Percentiles rank a stretch among this genome's conserved stretches.
phyloP scores from a whole-genome alignment of 2,113 vertebrate genomes.

The Anhinga rufa region DNA sequence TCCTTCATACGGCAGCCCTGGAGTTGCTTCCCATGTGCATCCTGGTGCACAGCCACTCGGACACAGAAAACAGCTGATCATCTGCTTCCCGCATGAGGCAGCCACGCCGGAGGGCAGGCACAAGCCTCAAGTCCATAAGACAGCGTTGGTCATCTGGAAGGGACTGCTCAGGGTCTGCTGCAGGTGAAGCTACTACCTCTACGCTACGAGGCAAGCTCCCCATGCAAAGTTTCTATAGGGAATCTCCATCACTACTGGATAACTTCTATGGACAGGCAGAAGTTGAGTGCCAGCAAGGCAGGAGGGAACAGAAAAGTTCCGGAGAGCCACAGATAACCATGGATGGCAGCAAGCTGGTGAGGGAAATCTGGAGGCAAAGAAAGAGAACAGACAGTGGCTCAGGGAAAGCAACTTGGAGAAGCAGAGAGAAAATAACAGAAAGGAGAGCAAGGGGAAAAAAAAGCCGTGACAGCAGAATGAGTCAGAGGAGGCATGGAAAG shows the following conservation, averaged over 20 bases:
- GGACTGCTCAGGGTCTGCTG: background rate
- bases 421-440: background rate
- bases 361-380: background rate
- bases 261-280: background rate
- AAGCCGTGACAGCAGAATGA: background rate
- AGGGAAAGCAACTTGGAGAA: background rate
- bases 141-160: background rate
- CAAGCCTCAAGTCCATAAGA: too few relatives aligned
- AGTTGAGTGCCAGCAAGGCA: background rate
- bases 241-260: background rate
- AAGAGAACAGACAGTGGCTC: background rate
- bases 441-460: background rate
- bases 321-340: background rate
- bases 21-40: background rate
- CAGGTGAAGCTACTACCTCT: background rate
- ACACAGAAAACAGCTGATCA: background rate
- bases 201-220: accelerated
- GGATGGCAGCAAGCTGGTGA: background rate
- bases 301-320: background rate
- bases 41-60: background rate
- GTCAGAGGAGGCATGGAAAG: background rate
- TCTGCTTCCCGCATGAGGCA: background rate
- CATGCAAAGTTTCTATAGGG: background rate
- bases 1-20: background rate
- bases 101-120: background rate